A percentile compares a stretch with the other conserved stretches of the same genome.
These are phyloP conservation scores for Caenorhabditis zanzibari DNA, from an alignment of 2,888 invertebrate genomes.

Conservation along the genomic window DNA sequence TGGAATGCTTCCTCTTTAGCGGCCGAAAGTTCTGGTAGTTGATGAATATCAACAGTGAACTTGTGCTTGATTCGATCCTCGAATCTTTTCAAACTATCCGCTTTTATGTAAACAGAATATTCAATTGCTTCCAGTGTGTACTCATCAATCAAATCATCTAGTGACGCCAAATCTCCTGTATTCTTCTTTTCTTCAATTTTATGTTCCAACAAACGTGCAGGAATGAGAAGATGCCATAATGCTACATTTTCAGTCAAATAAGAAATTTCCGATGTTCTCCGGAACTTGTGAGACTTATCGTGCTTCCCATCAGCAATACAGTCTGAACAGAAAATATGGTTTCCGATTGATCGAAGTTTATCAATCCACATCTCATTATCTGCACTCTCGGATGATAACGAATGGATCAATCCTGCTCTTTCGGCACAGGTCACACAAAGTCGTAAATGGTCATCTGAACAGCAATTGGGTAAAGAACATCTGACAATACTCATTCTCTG, in stretches of 20 bases:
- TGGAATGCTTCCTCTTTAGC: slow-evolving; percentile 10
- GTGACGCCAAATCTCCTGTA: background rate
- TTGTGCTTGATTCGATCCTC: background rate
- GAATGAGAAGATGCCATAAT: background rate
- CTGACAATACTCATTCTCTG: background rate
- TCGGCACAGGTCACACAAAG: slow-evolving; percentile 3
- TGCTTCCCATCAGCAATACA: background rate
- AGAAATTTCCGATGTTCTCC: background rate
- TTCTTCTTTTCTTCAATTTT: background rate
- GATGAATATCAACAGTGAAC: background rate
- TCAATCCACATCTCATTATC: background rate
- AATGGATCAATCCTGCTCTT: background rate
- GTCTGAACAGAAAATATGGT: background rate
- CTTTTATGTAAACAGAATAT: too few species aligned
- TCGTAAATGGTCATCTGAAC: background rate
- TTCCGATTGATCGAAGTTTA: background rate
- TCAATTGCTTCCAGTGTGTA: background rate
- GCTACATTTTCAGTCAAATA: background rate
- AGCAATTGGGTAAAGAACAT: background rate
- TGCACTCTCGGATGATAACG: background rate
- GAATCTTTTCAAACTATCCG: background rate
- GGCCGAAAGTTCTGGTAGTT: background rate
- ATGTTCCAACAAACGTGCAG: background rate
- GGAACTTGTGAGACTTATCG: background rate
- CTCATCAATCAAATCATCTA: background rate